Evolutionary conservation across 2,888 invertebrate species (phyloP), one percentile per base, ranked within the genome.

Genomic region (Leptura quadrifasciata): DNA sequence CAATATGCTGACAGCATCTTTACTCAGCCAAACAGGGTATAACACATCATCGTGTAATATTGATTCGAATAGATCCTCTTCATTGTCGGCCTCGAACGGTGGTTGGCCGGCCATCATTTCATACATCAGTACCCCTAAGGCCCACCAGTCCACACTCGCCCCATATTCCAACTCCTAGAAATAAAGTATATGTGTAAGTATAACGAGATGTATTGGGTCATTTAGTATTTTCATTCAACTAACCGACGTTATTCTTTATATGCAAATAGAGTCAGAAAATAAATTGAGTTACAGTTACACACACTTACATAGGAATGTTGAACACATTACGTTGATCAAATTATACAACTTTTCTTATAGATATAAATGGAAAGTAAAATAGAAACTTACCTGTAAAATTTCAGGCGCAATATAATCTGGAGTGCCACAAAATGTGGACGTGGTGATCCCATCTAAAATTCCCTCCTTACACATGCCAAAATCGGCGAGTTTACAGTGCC

Each of bases 41-140:
- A 98, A 92, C 72, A 99, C 99, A 90, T 99, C 99, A 88, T 99
- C 99, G 88, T 98, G 97, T 85, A 99, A 92, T 88, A 99, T 99
- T 81, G 97, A 97, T 91, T 99, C 98, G 91, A 99, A 99, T 78
- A 99, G 92, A 90, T 99, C 99, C 90, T 99, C 99, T 90, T 99
- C 99, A 91, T 99, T 99, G 91, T 99, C 99, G 4, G 99, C 99
- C 91, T 99, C 99, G 90, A 99, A 99, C 15, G 99, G 99, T 76
- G 99, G 99, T 90, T 99, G 99, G 0, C 99, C 98, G 0, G 98
- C 98, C 96, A 98, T 95, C 98, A 99, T 99, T 92, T 99, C 98
- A 90, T 99, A 99, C 96, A 98, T 96, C 61, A 98, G 92, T 76
- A 99, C 98, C 69, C 98, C 99, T 81, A 99, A 92, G 79, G 98